These are phyloP conservation scores for Rallus crepitans DNA, from an alignment of 2,797 vertebrate species.

Conservation along the genomic window DNA sequence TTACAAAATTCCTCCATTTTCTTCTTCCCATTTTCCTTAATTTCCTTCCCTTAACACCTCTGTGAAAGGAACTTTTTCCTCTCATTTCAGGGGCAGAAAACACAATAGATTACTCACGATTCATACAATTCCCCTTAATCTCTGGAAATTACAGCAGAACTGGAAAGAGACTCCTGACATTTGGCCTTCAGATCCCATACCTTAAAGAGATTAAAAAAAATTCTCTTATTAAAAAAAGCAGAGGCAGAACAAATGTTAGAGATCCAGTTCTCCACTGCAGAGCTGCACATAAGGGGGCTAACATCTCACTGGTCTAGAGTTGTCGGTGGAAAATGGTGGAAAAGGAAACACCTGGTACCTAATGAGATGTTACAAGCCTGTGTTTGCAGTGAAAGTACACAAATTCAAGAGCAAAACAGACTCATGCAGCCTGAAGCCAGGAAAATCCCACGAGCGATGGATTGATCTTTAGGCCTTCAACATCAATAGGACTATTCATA, in stretches of 20 bases:
- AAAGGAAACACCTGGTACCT: slow-evolving; percentile 37
- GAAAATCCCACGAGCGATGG: not conserved
- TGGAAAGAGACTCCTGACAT: not conserved
- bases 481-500: slow-evolving; percentile 27
- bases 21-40: not conserved
- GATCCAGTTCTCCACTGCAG: not conserved
- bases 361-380: slow-evolving; percentile 25
- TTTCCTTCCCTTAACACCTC: not conserved
- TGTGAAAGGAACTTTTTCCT: not conserved
- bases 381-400: slow-evolving; percentile 14
- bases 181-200: not conserved
- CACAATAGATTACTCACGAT: not conserved
- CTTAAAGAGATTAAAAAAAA: not conserved
- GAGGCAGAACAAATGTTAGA: not conserved
- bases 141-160: not conserved
- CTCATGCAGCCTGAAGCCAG: slow-evolving; percentile 37
- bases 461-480: slow-evolving; percentile 22
- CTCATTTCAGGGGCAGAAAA: not conserved
- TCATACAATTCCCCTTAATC: not conserved
- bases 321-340: not conserved
- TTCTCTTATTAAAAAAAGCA: not conserved
- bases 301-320: not conserved
- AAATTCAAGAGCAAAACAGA: slow-evolving; percentile 38
- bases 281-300: not conserved
- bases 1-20: not conserved